A percentile compares a stretch with the other conserved stretches of the same genome.
phyloP scores from a whole-genome alignment of 2,113 vertebrate genomes.

The Cathartes aura region DNA sequence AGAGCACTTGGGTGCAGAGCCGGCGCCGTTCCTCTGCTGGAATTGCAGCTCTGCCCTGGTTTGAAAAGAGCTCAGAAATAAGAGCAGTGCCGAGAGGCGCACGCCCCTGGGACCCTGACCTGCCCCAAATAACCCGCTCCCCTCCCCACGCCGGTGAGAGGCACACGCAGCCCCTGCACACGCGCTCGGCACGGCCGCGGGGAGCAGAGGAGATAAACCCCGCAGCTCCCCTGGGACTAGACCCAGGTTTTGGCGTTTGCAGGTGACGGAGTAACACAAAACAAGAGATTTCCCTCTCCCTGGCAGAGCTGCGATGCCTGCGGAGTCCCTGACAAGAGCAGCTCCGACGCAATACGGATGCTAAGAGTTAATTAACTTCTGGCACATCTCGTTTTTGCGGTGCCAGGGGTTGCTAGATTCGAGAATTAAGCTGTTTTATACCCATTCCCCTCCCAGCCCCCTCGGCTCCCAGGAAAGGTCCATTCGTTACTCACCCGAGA shows the following conservation, averaged over 20 bases:
- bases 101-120: not conserved
- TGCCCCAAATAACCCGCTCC: not conserved
- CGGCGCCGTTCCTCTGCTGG: not conserved
- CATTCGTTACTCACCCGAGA: constrained; percentile 82
- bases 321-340: not conserved
- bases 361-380: constrained; percentile 36
- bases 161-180: not conserved
- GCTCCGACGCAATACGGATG: not conserved
- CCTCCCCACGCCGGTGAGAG: not conserved
- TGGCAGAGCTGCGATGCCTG: not conserved
- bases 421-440: not conserved
- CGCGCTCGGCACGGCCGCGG: accelerated
- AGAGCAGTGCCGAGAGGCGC: not conserved
- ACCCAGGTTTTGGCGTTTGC: not conserved
- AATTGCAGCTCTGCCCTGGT: not conserved
- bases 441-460: not conserved
- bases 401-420: not conserved
- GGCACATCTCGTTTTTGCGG: not conserved
- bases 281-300: not conserved
- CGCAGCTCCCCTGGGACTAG: accelerated
- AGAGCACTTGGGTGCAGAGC: not conserved
- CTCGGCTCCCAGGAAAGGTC: not conserved
- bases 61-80: not conserved
- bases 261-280: not conserved
- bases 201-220: not conserved